These are phyloP conservation scores for Lagodon rhomboides DNA, from an alignment of 2,797 vertebrate species.

Conservation along the genomic window DNA sequence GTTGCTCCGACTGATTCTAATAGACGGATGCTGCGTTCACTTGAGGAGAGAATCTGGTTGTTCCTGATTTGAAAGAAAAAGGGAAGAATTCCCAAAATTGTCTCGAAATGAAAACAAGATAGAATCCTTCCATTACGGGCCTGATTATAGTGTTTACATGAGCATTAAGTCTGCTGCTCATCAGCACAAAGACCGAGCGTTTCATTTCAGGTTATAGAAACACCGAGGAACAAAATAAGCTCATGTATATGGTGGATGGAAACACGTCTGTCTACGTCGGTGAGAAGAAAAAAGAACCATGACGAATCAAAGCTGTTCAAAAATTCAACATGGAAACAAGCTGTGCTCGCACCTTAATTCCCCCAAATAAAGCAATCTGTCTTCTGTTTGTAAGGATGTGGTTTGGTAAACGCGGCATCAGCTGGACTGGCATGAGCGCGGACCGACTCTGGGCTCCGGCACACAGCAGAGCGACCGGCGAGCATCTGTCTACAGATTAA, in stretches of 20 bases:
- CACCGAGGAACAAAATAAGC: background rate
- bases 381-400: constrained; percentile 49
- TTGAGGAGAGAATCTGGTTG: background rate
- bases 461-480: constrained; percentile 27
- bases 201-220: constrained; percentile 8
- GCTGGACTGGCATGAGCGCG: constrained; percentile 47
- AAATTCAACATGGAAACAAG: constrained; percentile 33
- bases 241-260: background rate
- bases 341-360: constrained; percentile 41
- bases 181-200: background rate
- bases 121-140: background rate
- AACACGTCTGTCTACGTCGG: constrained; percentile 14
- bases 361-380: constrained; percentile 62
- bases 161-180: background rate
- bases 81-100: background rate
- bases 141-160: constrained; percentile 2
- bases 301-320: constrained; percentile 14
- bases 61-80: background rate
- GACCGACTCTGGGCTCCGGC: constrained; percentile 42
- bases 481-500: constrained; percentile 62
- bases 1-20: background rate
- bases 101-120: background rate
- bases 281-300: background rate
- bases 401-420: constrained; percentile 51
- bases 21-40: background rate